A percentile compares a stretch with the other conserved stretches of the same genome.
Evolutionary conservation across 2,888 invertebrate species (phyloP).

Genomic region (Sepiola atlantica): DNA sequence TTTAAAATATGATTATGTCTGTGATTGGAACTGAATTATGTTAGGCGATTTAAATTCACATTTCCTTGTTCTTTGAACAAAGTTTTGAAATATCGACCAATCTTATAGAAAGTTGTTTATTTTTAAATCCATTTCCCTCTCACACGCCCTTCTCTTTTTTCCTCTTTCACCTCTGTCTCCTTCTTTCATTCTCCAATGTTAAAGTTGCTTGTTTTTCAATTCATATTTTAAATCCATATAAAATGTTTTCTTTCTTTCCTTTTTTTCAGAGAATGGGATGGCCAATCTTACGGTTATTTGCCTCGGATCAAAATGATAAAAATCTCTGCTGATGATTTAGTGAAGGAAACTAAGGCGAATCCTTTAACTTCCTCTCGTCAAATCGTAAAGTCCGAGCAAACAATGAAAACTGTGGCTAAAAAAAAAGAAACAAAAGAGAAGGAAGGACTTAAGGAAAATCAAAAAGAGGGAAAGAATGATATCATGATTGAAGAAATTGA

Average conservation of each 20-base stretch:
- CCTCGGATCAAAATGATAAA: background rate
- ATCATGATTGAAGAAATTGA: background rate
- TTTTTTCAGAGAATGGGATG: constrained; percentile 25
- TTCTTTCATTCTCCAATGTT: background rate
- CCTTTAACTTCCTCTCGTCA: background rate
- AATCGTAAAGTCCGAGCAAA: background rate
- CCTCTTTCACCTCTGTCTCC: too few relatives aligned
- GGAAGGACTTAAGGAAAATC: background rate
- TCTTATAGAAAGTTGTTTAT: too few relatives aligned
- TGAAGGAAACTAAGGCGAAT: background rate
- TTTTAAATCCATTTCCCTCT: too few relatives aligned
- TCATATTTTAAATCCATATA: background rate
- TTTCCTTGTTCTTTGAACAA: too few relatives aligned
- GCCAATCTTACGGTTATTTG: background rate
- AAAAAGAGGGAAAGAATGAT: background rate
- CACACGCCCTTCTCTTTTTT: background rate
- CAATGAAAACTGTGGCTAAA: background rate
- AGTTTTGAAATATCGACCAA: too few relatives aligned
- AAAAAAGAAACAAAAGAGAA: background rate
- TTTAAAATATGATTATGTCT: too few relatives aligned
- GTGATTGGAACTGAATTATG: too few relatives aligned
- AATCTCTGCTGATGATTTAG: background rate
- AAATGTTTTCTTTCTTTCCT: background rate
- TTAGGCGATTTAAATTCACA: too few relatives aligned
- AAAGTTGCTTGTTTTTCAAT: too few relatives aligned